Percentiles rank a stretch among this genome's conserved stretches.
phyloP scores from a whole-genome alignment of 92 coral and sea anemone species.

The Hydrozoanthus gracilis region DNA sequence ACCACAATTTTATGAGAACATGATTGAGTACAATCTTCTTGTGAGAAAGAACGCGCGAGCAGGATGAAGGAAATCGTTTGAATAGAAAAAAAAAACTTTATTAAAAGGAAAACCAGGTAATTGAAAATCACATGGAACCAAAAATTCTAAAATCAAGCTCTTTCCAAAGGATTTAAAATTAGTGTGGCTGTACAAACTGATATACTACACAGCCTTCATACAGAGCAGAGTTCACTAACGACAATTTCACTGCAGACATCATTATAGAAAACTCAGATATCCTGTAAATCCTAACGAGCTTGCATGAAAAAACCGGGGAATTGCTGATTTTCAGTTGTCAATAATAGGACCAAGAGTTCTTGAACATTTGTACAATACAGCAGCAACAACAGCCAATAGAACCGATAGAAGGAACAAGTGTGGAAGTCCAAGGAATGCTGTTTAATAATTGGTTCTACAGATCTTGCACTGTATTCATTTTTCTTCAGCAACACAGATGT shows the following conservation, averaged over 20 bases:
- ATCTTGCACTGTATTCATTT: neutral
- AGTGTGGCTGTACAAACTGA: conserved; percentile 5
- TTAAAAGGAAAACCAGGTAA: conserved; percentile 2
- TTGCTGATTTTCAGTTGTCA: conserved; percentile 28
- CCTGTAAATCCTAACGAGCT: neutral
- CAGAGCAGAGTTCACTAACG: neutral
- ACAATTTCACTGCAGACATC: conserved; percentile 19
- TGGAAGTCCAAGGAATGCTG: neutral
- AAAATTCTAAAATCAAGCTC: neutral
- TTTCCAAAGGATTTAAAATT: neutral
- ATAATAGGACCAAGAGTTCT: conserved; percentile 26
- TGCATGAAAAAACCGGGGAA: neutral
- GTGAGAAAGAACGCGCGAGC: neutral
- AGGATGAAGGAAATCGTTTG: neutral
- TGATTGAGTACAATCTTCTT: no score
- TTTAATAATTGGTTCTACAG: neutral
- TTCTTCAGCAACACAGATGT: neutral
- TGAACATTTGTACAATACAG: conserved; percentile 11
- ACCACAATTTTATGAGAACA: neutral
- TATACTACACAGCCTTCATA: neutral
- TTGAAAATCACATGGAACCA: neutral
- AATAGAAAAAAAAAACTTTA: neutral
- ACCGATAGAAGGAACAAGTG: neutral
- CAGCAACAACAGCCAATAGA: conserved; percentile 56
- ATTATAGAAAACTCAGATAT: neutral